Conservation (phyloP, 2,113 vertebrate genomes). For the Taurulus bubalis region DNA sequence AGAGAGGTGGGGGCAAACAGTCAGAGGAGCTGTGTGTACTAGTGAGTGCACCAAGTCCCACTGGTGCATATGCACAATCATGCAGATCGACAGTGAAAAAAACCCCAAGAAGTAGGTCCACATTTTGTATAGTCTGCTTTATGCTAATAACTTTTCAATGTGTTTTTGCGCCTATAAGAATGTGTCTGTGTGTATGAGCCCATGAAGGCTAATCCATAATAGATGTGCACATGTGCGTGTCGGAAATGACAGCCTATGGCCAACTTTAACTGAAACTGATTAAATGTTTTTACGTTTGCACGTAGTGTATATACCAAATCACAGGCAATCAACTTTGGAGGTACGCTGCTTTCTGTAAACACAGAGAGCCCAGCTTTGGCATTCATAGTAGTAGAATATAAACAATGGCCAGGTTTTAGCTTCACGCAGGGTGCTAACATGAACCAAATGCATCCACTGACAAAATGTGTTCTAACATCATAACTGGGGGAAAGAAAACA, state of each 20-base stretch:
- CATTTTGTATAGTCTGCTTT: background rate
- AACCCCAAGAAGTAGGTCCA: slow-evolving; percentile 5
- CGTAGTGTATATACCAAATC: slow-evolving; percentile 27
- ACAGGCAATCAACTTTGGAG: slow-evolving; percentile 23
- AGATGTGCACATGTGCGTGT: background rate
- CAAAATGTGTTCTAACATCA: slow-evolving; percentile 32
- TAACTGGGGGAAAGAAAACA: slow-evolving; percentile 41
- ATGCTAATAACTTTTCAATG: background rate
- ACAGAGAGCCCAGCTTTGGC: slow-evolving; percentile 11
- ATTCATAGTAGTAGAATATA: slow-evolving; percentile 23
- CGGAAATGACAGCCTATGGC: background rate
- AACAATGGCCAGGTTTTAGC: slow-evolving; percentile 29
- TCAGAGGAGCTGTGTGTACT: slow-evolving; percentile 22
- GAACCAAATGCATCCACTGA: slow-evolving; percentile 47
- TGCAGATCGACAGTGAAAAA: slow-evolving; percentile 22
- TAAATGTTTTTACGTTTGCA: slow-evolving; percentile 20
- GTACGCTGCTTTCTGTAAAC: slow-evolving; percentile 36
- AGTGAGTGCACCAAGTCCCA: slow-evolving; percentile 30
- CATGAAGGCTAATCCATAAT: slow-evolving; percentile 8
- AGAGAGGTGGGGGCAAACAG: slow-evolving; percentile 51
- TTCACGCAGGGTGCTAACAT: slow-evolving; percentile 28
- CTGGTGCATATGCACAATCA: slow-evolving; percentile 17
- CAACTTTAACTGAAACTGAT: slow-evolving; percentile 30
- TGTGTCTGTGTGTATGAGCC: background rate
- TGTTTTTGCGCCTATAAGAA: slow-evolving; percentile 5